Percentiles rank a stretch among this genome's conserved stretches.
These are phyloP conservation scores for Copidosoma floridanum DNA, from an alignment of 1,140 invertebrate species.

Conservation along the genomic window DNA sequence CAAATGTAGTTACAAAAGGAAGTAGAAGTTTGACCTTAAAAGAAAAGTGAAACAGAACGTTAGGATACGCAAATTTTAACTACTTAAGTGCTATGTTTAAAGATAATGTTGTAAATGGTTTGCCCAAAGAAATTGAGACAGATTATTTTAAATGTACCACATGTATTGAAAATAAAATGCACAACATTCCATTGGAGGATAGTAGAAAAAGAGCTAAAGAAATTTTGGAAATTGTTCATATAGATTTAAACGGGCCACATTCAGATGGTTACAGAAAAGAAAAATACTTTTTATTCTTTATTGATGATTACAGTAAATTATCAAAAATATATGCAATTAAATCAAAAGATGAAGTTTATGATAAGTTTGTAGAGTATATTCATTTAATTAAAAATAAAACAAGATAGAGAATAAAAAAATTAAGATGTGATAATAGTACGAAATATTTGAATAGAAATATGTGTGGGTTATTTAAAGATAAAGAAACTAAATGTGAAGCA, in stretches of 20 bases:
- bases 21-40: not conserved
- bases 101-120: not conserved
- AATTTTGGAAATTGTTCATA: not conserved
- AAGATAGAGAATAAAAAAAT: not conserved
- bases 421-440: not conserved
- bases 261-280: not conserved
- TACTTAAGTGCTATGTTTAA: conserved; percentile 5
- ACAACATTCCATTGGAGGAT: not conserved
- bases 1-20: not conserved
- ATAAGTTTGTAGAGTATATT: not conserved
- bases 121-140: conserved; percentile 4
- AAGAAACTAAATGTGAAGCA: conserved; percentile 3
- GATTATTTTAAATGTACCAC: conserved; percentile 1
- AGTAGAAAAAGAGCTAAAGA: not conserved
- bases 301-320: conserved; percentile 5
- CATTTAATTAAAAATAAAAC: not conserved
- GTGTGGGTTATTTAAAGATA: not conserved
- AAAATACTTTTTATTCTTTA: conserved; percentile 2
- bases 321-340: not conserved
- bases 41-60: not conserved
- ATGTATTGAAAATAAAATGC: conserved; percentile 3
- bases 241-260: not conserved
- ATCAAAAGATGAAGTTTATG: not conserved
- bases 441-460: not conserved
- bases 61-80: conserved; percentile 5